phyloP scores from a whole-genome alignment of 2,113 vertebrate species.

The Bufo gargarizans region DNA sequence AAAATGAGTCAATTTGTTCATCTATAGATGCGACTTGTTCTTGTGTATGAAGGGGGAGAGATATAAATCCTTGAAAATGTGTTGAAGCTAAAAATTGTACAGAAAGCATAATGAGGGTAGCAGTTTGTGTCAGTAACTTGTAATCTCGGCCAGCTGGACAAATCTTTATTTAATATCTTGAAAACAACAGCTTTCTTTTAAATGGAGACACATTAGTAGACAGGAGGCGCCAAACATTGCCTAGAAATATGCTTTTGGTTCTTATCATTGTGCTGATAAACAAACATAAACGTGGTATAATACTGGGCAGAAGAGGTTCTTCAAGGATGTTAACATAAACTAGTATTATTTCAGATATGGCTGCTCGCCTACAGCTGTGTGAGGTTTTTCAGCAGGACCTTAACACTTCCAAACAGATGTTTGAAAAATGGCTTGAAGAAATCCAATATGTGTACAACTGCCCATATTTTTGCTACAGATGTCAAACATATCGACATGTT shows the following conservation, averaged over 20 bases:
- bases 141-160: neutral
- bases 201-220: neutral
- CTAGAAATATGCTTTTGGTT: neutral
- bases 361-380: conserved; percentile 68
- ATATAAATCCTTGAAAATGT: no score
- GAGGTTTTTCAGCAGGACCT: conserved; percentile 72
- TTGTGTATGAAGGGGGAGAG: neutral
- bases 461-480: conserved; percentile 64
- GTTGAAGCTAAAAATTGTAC: neutral
- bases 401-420: conserved; percentile 73
- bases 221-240: neutral
- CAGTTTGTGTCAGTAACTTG: neutral
- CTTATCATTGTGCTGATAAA: conserved; percentile 12
- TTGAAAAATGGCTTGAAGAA: conserved; percentile 64
- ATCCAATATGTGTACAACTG: conserved; percentile 60
- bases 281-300: conserved; percentile 13
- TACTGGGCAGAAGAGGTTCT: conserved; percentile 57
- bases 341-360: conserved; percentile 69
- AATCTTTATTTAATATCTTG: conserved; percentile 26
- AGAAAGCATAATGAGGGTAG: neutral
- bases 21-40: neutral
- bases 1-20: no score
- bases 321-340: conserved; percentile 65
- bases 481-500: conserved; percentile 60
- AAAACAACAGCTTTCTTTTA: neutral